phyloP scores from a whole-genome alignment of 2,888 invertebrate species.

The Eristalinus sepulchralis region DNA sequence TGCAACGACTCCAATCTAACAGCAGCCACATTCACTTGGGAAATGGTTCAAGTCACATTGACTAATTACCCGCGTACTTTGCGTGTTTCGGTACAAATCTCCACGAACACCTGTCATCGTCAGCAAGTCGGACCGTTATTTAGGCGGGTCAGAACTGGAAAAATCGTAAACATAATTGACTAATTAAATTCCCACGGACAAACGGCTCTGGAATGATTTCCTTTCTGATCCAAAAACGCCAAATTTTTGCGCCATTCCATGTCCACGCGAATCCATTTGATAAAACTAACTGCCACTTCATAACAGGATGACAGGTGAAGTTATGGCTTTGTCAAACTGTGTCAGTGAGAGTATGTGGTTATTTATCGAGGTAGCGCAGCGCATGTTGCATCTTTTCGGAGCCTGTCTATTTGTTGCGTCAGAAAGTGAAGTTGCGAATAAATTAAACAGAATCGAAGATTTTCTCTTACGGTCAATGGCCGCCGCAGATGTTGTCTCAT shows the following conservation, averaged over 20 bases:
- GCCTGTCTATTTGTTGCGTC: conserved; percentile 5
- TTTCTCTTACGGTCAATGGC: conserved; percentile 4
- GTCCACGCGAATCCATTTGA: background rate
- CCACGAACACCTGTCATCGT: background rate
- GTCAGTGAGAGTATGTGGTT: background rate
- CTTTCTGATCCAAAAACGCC: background rate
- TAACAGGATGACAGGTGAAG: background rate
- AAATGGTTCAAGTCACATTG: background rate
- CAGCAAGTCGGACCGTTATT: background rate
- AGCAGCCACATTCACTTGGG: background rate
- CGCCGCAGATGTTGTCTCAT: background rate
- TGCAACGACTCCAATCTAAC: background rate
- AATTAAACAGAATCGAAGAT: background rate
- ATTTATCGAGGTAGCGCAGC: background rate
- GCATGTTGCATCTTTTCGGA: background rate
- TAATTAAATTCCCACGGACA: conserved; percentile 11
- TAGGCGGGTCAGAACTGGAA: background rate
- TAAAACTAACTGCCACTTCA: background rate
- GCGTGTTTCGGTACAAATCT: background rate
- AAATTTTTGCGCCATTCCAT: background rate
- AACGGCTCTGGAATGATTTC: background rate
- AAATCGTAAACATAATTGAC: conserved; percentile 15
- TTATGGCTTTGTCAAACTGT: conserved; percentile 12
- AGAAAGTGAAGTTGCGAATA: conserved; percentile 11
- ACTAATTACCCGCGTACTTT: background rate